Base-by-base conservation (phyloP, 92 coral and sea anemone genomes). In the Palythoa heliodiscus region DNA sequence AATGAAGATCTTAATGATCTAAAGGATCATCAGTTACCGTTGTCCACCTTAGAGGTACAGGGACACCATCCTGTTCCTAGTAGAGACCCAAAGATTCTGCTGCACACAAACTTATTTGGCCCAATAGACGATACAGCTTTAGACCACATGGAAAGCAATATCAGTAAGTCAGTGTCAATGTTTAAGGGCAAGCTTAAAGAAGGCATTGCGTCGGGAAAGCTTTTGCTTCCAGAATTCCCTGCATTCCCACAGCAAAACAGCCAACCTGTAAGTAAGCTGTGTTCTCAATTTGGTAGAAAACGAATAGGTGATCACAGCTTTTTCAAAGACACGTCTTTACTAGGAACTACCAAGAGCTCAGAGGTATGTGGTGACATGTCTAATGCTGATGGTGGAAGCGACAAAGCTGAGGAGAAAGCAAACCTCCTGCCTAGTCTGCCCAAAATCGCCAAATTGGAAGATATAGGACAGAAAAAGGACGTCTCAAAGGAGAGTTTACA, bases 241-340 rank as follows among this genome's bases (percentile, higher is more conserved):
- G 19, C 84, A 2, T 58, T 64, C 39, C 38, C 74, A 67, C 74
- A 47, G 23, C 63, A 52, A 63, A 80, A 25, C 58, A 67, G 35
- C 55, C 73, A 80, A 80, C 74, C 72, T 3, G 58, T 80, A 43
- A 80, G 84, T 47, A 80, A 80, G 40, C 75, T 66, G 24, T 80
- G 84, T 35, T 80, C 84, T 60, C 84, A 80, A 43, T 80, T 80
- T 67, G 84, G 84, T 25, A 80, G 84, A 24, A 80, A 80, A 67
- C 73, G 75, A 80, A 23, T 74, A 80, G 50, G 14, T 64, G 73
- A 64, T 13, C 74, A 80, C 43, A 12, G 73, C 23, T 13, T 35
- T 24, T 80, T 48, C 16, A 43, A 79, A 79, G 84, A 79, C 40
- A 40, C 72, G 24, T 79, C 84, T n/a, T 38, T 47, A 11, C 0